These are phyloP conservation scores for Hycleus phaleratus DNA, from an alignment of 1,140 invertebrate genomes.

Conservation along the genomic window DNA sequence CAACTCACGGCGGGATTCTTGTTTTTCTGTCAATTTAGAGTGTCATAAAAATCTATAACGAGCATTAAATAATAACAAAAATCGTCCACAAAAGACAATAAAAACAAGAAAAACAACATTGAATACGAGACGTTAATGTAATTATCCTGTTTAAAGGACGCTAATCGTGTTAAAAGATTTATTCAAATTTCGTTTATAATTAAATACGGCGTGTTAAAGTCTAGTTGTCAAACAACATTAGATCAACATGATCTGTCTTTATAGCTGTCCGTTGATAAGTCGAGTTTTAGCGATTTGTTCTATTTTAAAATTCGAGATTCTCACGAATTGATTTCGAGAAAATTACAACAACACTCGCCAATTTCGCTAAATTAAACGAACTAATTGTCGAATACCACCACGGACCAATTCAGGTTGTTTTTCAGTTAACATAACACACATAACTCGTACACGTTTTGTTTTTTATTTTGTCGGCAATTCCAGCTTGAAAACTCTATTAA, in stretches of 20 bases:
- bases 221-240: too few species aligned
- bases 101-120: too few species aligned
- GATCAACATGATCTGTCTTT: too few species aligned
- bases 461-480: too few species aligned
- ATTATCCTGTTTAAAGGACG: constrained; percentile 26
- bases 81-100: too few species aligned
- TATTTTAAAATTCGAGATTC: too few species aligned
- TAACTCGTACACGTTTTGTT: not conserved
- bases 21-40: constrained; percentile 36
- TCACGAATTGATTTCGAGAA: not conserved
- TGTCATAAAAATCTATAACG: constrained; percentile 35
- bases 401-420: constrained; percentile 7
- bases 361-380: constrained; percentile 18
- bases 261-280: too few species aligned
- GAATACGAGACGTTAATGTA: constrained; percentile 27
- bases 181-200: not conserved
- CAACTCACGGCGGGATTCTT: constrained; percentile 27
- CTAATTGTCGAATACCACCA: constrained; percentile 22
- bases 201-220: too few species aligned
- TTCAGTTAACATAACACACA: constrained; percentile 1
- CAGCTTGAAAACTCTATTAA: too few species aligned
- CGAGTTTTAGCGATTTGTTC: too few species aligned
- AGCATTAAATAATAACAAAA: constrained; percentile 21
- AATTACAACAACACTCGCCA: constrained; percentile 6
- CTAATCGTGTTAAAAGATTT: constrained; percentile 11